phyloP scores from a whole-genome alignment of 2,113 vertebrate species.

The Tringa solitaria region DNA sequence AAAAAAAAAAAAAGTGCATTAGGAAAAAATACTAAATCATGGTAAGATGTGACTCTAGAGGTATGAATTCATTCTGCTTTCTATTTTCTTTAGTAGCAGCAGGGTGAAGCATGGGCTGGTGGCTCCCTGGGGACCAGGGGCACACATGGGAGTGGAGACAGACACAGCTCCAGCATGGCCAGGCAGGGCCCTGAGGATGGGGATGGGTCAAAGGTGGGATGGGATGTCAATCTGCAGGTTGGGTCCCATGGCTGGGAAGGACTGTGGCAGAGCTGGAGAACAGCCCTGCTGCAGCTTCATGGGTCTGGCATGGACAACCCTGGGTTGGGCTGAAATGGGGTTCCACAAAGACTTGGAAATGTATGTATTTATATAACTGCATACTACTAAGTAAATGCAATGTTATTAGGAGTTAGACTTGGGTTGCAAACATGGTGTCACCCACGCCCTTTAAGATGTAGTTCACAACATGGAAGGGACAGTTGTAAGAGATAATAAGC shows the following conservation, averaged over 20 bases:
- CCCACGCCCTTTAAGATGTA: background rate
- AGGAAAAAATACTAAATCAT: background rate
- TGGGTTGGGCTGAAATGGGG: background rate
- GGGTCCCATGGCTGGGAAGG: background rate
- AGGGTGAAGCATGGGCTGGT: background rate
- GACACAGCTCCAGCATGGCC: background rate
- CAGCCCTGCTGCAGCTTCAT: background rate
- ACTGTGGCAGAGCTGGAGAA: background rate
- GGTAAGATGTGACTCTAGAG: background rate
- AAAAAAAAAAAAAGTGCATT: background rate
- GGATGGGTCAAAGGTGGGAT: background rate
- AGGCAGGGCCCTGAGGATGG: background rate
- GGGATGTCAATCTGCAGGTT: background rate
- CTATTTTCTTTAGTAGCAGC: background rate
- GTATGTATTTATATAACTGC: background rate
- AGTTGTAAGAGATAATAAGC: background rate
- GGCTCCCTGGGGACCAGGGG: background rate
- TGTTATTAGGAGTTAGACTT: background rate
- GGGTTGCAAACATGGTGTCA: background rate
- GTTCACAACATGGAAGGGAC: background rate
- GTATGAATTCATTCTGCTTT: background rate
- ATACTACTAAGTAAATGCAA: background rate
- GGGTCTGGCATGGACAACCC: background rate
- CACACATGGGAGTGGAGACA: background rate
- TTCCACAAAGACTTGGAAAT: background rate